Conservation (phyloP, 2,888 invertebrate genomes). For the Lithophane leautieri region DNA sequence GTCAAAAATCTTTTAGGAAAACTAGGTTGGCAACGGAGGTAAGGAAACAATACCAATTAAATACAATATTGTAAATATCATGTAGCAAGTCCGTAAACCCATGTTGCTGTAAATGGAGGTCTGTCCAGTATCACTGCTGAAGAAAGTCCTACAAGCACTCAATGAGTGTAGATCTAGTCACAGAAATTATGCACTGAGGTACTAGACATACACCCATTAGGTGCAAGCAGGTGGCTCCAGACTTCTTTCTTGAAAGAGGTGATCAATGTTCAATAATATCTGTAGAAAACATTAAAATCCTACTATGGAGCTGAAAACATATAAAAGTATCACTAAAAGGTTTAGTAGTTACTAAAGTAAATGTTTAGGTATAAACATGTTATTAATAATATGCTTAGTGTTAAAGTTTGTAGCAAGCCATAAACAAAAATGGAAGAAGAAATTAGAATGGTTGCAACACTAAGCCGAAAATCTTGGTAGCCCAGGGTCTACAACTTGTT, state of each 20-base stretch:
- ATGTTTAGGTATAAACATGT: not conserved
- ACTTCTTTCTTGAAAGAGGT: slow-evolving; percentile 44
- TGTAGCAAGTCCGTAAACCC: not conserved
- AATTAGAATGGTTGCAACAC: too few species aligned
- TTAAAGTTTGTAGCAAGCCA: too few species aligned
- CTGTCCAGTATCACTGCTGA: not conserved
- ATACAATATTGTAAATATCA: not conserved
- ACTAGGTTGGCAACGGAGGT: not conserved
- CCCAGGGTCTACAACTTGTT: too few species aligned
- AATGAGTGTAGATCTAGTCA: slow-evolving; percentile 98
- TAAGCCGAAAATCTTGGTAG: too few species aligned
- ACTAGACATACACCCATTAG: slow-evolving; percentile 94
- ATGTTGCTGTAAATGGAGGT: not conserved
- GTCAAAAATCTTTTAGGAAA: not conserved
- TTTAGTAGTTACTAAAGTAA: not conserved
- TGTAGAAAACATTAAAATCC: slow-evolving; percentile 2
- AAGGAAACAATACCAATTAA: not conserved
- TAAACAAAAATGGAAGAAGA: too few species aligned
- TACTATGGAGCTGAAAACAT: not conserved
- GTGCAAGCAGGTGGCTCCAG: slow-evolving; percentile 67
- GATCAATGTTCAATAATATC: not conserved
- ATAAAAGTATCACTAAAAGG: not conserved
- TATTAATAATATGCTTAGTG: not conserved
- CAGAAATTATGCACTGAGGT: slow-evolving; percentile 90
- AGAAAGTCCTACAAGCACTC: slow-evolving; percentile 85